Evolutionary conservation across 30 jellyfish, hydroid and myxozoan species (phyloP), one percentile per base, ranked within the genome.

Genomic region (Aurelia coerulea): DNA sequence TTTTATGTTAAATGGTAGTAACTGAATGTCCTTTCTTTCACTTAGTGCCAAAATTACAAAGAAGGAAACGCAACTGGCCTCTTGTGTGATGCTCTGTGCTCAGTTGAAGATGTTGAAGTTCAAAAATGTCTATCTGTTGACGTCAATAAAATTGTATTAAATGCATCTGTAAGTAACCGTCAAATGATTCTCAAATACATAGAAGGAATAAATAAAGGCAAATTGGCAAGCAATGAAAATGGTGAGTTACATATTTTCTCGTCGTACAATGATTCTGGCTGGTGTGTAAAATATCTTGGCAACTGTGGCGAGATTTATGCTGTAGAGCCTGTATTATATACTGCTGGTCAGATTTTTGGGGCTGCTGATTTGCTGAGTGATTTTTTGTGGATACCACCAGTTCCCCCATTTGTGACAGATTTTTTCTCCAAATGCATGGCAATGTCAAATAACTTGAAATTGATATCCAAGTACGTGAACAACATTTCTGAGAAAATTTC

Each of bases 281-380:
- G 81, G 90, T 16, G 37, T 51, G 90, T 80, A 9, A 14, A 51
- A 6, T 80, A 62, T 65, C 35, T n/a, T 80, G 90, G 90, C 15
- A 67, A 56, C 53, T 80, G 90, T 65, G 75, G 80, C 19, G 49
- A 58, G 1, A 19, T 80, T 17, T 80, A 64, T 80, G 90, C 90
- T 18, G 82, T 67, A 13, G 79, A 80, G 52, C 71, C 90, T 0
- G 75, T 66, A 1, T 13, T 31, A 51, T 34, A 80, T 41, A 23
- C 78, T 51, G 90, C 90, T 12, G 90, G 90, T 9, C 31, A 80
- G 80, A 31, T 80, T 5, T 80, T 65, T 37, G 90, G 90, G 10
- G 53, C 35, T 80, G 81, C 79, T 15, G 90, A 80, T 19, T 0
- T 33, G n/a, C 18, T 80, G 3, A 73, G 29, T 34, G 90, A 80